Conservation (phyloP, 2,797 vertebrate genomes). For the Neostethus bicornis region DNA sequence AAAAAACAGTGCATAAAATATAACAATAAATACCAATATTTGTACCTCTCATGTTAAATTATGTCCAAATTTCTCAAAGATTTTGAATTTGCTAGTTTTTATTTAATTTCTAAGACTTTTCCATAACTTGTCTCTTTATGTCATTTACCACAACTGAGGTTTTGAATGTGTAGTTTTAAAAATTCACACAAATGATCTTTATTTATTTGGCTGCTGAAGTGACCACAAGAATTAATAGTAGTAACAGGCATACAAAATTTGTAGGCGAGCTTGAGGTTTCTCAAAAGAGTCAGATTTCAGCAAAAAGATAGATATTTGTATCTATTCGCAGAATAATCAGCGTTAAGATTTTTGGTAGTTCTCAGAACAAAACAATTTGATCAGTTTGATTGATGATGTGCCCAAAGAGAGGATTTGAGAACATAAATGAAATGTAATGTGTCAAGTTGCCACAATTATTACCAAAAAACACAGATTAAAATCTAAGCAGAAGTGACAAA, state of each 20-base stretch:
- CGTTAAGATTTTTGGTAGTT: background rate
- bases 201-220: slow-evolving; percentile 34
- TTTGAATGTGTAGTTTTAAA: slow-evolving; percentile 29
- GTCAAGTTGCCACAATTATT: background rate
- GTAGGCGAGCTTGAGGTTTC: too few relatives aligned
- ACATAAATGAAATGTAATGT: background rate
- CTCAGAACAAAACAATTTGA: background rate
- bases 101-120: too few relatives aligned
- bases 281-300: background rate
- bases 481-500: background rate
- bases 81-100: slow-evolving; percentile 31
- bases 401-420: background rate
- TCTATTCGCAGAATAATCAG: background rate
- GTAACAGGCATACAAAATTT: slow-evolving; percentile 40
- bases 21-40: background rate
- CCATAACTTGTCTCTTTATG: slow-evolving; percentile 16
- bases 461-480: background rate
- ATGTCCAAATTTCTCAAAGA: slow-evolving; percentile 19
- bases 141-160: too few relatives aligned
- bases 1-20: background rate
- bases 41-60: slow-evolving; percentile 19
- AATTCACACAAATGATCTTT: slow-evolving; percentile 24
- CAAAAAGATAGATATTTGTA: background rate
- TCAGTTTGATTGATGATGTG: background rate
- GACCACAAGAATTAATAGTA: slow-evolving; percentile 40